Evolutionary conservation across 2,113 vertebrate species (phyloP).

Genomic region (Probosciger aterrimus): DNA sequence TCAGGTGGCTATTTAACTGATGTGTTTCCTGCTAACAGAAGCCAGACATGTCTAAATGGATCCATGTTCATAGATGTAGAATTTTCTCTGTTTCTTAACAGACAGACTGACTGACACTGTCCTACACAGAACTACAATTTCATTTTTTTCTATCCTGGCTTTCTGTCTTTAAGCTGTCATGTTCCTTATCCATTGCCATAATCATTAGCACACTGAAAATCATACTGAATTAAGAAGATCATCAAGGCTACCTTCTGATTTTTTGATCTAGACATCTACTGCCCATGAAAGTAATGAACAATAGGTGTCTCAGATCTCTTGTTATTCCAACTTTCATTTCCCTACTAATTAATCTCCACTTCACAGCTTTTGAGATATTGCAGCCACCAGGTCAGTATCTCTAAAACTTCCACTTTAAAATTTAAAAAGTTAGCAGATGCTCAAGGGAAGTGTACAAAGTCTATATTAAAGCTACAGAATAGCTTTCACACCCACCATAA

Average conservation of each 20-base stretch:
- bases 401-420: conserved; percentile 9
- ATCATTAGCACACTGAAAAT: neutral
- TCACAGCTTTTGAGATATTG: neutral
- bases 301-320: neutral
- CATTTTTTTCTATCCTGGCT: neutral
- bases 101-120: no score
- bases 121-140: neutral
- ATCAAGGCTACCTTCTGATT: neutral
- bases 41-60: neutral
- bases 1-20: neutral
- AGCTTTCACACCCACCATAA: conserved; percentile 12
- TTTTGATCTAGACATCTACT: neutral
- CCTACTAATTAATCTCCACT: neutral
- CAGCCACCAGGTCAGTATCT: neutral
- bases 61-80: neutral
- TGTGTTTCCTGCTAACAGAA: neutral
- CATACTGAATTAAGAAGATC: neutral
- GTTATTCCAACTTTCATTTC: neutral
- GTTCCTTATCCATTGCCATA: neutral
- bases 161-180: neutral
- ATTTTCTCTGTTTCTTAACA: neutral
- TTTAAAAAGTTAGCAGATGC: conserved; percentile 41
- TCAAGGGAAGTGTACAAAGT: neutral
- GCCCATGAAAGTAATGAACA: neutral
- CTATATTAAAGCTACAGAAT: conserved; percentile 11